phyloP scores from a whole-genome alignment of 2,888 invertebrate species.

The Andrena trimmerana region DNA sequence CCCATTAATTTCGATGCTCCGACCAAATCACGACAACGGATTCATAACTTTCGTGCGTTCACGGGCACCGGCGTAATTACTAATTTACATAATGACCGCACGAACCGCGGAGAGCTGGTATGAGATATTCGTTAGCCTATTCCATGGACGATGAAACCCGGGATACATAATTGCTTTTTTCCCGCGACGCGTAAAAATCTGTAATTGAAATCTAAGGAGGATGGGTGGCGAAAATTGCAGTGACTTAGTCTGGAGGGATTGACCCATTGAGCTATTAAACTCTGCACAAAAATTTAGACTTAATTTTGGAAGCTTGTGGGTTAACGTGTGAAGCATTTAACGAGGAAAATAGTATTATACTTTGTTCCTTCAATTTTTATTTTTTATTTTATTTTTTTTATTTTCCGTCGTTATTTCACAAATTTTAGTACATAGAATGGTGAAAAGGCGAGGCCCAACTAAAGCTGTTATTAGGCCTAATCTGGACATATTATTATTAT shows the following conservation, averaged over 20 bases:
- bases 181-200: conserved; percentile 33
- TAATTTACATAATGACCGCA: conserved; percentile 75
- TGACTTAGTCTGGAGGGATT: not conserved
- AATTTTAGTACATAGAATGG: no score
- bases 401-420: no score
- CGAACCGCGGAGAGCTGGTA: conserved; percentile 37
- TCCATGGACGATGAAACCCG: conserved; percentile 12
- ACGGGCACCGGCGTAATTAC: conserved; percentile 65
- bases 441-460: no score
- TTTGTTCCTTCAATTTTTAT: no score
- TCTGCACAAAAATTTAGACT: no score
- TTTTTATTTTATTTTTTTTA: no score
- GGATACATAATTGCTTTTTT: conserved; percentile 32
- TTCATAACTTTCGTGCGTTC: conserved; percentile 47
- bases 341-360: no score
- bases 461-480: no score
- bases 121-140: conserved; percentile 18
- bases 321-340: no score
- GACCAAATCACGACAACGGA: conserved; percentile 24
- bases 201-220: conserved; percentile 40
- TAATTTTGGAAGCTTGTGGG: no score
- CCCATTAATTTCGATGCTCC: conserved; percentile 18
- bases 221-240: conserved; percentile 12
- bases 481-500: no score
- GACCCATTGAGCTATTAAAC: no score